These are phyloP conservation scores for Hypomecis atomaria DNA, from an alignment of 2,888 invertebrate species.

Conservation along the genomic window DNA sequence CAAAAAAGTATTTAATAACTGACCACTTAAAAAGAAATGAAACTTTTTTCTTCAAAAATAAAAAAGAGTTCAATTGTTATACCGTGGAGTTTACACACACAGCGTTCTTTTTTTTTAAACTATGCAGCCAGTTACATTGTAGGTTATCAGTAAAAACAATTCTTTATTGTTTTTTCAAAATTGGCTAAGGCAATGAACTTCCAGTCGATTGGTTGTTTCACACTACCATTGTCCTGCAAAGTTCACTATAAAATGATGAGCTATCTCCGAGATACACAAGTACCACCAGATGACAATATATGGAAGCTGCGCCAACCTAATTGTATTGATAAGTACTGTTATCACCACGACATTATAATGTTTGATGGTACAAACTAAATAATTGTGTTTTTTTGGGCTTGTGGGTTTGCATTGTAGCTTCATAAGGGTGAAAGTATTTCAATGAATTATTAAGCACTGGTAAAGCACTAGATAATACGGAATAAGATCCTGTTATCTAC, in stretches of 20 bases:
- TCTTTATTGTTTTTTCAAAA: background rate
- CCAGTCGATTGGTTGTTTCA: conserved; percentile 9
- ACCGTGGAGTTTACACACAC: too few species aligned
- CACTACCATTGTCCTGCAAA: conserved; percentile 35
- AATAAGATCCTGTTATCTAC: too few species aligned
- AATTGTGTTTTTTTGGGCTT: background rate
- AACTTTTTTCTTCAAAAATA: background rate
- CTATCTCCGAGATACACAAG: conserved; percentile 30
- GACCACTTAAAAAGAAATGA: background rate
- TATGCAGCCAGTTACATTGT: background rate
- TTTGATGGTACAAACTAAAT: conserved; percentile 7
- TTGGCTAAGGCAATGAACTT: conserved; percentile 26
- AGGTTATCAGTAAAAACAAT: background rate
- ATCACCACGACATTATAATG: conserved; percentile 29
- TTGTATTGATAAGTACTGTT: conserved; percentile 34
- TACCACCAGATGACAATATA: conserved; percentile 33
- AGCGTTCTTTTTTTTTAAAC: background rate
- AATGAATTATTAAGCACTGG: too few species aligned
- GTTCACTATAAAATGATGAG: conserved; percentile 36
- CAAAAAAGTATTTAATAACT: background rate
- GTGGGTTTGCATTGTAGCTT: background rate
- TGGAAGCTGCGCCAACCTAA: conserved; percentile 31
- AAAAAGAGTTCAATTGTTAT: too few species aligned
- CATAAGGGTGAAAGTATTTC: too few species aligned
- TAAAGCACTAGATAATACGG: too few species aligned